Evolutionary conservation across 1,140 invertebrate species (phyloP).

Genomic region (Druon quercuslanigerum): DNA sequence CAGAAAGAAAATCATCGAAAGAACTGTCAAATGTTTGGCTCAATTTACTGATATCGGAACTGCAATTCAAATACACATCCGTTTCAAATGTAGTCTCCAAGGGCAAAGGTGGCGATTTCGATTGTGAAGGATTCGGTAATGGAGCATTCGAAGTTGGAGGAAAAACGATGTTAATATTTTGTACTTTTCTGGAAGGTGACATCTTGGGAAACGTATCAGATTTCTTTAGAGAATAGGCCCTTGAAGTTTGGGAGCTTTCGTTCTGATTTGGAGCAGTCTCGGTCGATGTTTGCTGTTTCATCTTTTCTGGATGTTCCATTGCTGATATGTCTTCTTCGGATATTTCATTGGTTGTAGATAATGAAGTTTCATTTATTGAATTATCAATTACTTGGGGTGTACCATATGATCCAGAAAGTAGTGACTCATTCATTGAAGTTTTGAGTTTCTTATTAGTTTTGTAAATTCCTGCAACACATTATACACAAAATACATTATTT

Average conservation of each 20-base stretch:
- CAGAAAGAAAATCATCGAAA: not conserved
- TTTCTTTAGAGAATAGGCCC: not conserved
- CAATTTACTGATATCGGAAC: not conserved
- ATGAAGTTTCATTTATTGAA: too few species aligned
- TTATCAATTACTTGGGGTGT: too few species aligned
- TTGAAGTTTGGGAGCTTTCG: not conserved
- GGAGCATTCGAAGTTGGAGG: not conserved
- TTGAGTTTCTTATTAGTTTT: too few species aligned
- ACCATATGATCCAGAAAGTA: too few species aligned
- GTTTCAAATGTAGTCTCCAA: not conserved
- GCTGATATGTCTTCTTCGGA: too few species aligned
- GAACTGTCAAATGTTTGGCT: not conserved
- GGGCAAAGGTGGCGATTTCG: too few species aligned
- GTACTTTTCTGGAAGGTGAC: conserved; percentile 50
- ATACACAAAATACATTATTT: too few species aligned
- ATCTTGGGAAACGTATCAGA: conserved; percentile 50
- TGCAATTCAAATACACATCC: not conserved
- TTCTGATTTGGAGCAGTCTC: not conserved
- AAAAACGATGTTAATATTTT: conserved; percentile 56
- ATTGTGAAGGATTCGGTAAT: not conserved
- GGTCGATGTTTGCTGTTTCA: too few species aligned
- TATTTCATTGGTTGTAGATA: too few species aligned
- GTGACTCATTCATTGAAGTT: too few species aligned
- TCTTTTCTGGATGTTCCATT: too few species aligned
- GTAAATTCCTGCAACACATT: too few species aligned